Conservation (phyloP, 2,113 vertebrate genomes). For the Albula goreensis region DNA sequence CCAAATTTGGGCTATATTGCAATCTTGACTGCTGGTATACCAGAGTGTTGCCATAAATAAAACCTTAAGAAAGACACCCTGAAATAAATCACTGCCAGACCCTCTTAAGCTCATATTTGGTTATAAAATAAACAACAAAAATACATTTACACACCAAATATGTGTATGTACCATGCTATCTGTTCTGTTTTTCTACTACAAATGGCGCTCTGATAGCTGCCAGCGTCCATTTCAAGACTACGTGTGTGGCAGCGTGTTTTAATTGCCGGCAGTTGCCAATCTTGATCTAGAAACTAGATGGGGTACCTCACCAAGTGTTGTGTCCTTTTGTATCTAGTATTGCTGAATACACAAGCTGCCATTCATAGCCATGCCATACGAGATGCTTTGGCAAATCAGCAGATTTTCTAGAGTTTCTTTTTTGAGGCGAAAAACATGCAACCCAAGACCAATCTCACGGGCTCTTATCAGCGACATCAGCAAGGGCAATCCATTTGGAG, state of each 20-base stretch:
- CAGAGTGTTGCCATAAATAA: no score
- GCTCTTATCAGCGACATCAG: not conserved
- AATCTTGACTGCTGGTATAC: not conserved
- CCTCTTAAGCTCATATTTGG: not conserved
- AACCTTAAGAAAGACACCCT: no score
- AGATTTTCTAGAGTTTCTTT: slow-evolving; percentile 24
- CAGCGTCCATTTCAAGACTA: not conserved
- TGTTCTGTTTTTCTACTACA: not conserved
- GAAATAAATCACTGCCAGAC: no score
- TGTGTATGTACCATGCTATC: not conserved
- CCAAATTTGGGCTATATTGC: not conserved
- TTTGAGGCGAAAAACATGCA: slow-evolving; percentile 22
- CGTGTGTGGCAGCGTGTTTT: slow-evolving; percentile 20
- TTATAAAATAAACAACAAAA: not conserved
- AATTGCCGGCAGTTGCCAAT: slow-evolving; percentile 28
- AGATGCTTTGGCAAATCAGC: slow-evolving; percentile 49
- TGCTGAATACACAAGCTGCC: slow-evolving; percentile 54
- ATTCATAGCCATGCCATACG: slow-evolving; percentile 55
- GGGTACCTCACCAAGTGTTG: slow-evolving; percentile 37
- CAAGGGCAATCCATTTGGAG: slow-evolving; percentile 13
- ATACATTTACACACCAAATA: not conserved
- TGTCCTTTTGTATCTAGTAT: slow-evolving; percentile 34
- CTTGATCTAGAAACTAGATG: slow-evolving; percentile 24
- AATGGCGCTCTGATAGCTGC: not conserved
- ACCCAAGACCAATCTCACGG: not conserved